phyloP scores from a whole-genome alignment of 2,797 vertebrate genomes.

The Denticeps clupeoides region DNA sequence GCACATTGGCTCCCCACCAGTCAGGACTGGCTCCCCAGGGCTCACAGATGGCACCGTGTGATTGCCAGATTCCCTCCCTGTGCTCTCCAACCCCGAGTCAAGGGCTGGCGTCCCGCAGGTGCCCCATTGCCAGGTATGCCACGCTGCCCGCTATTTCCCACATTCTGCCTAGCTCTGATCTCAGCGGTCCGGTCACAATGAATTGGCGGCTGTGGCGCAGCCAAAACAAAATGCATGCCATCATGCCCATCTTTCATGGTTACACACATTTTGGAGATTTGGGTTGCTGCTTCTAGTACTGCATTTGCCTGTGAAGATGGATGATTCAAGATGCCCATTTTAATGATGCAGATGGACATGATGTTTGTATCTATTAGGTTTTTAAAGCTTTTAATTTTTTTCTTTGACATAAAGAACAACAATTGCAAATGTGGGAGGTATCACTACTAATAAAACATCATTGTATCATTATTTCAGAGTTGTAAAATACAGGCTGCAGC shows the following conservation, averaged over 20 bases:
- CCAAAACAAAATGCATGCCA: not conserved
- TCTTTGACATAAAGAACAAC: no score
- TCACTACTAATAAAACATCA: no score
- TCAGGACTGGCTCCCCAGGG: constrained; percentile 45
- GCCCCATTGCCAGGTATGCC: constrained; percentile 43
- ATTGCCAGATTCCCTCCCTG: constrained; percentile 37
- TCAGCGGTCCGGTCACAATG: not conserved
- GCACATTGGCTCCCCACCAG: constrained; percentile 32
- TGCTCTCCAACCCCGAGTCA: constrained; percentile 35
- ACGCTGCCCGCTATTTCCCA: not conserved
- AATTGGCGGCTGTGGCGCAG: not conserved
- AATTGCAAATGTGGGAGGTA: no score
- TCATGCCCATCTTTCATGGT: not conserved
- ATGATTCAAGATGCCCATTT: not conserved
- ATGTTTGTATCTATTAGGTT: not conserved
- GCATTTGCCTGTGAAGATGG: not conserved
- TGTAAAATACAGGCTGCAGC: no score
- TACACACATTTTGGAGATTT: not conserved
- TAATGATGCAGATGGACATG: not conserved
- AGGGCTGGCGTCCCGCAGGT: constrained; percentile 40
- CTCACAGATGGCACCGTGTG: constrained; percentile 54
- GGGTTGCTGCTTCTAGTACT: not conserved
- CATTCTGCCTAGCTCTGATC: not conserved
- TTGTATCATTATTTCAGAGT: no score
- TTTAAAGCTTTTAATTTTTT: not conserved